phyloP scores from a whole-genome alignment of 2,113 vertebrate species.

The Tenrec ecaudatus region DNA sequence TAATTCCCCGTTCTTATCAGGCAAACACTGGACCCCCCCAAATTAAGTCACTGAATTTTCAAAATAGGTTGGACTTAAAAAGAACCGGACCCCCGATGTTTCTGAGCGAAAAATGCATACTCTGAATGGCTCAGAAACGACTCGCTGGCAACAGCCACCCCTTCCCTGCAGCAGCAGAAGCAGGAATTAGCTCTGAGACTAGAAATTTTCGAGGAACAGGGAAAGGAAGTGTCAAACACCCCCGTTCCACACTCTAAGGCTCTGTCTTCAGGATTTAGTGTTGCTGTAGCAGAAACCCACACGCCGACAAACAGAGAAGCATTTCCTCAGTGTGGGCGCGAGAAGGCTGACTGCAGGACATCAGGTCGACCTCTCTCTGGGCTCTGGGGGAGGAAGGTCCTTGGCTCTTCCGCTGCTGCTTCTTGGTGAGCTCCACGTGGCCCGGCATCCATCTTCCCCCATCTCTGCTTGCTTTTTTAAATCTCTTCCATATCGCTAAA shows the following conservation, averaged over 20 bases:
- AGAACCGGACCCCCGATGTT: not conserved
- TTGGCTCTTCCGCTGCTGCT: too few species aligned
- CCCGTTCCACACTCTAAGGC: not conserved
- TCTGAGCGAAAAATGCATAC: not conserved
- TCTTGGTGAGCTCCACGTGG: too few species aligned
- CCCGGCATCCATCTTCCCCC: too few species aligned
- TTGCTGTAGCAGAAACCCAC: too few species aligned
- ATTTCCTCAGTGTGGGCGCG: too few species aligned
- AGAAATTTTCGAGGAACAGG: not conserved
- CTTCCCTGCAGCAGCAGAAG: not conserved
- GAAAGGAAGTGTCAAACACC: not conserved
- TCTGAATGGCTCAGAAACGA: not conserved
- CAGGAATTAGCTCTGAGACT: not conserved
- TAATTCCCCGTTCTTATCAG: not conserved
- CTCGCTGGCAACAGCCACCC: not conserved
- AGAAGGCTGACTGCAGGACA: too few species aligned
- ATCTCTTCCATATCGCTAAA: too few species aligned
- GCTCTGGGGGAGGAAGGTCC: too few species aligned
- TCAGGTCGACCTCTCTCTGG: too few species aligned
- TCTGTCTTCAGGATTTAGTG: too few species aligned
- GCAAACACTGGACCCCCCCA: not conserved
- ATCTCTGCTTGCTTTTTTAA: too few species aligned
- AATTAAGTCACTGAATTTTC: constrained; percentile 29
- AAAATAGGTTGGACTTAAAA: not conserved
- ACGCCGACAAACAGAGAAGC: too few species aligned